Evolutionary conservation across 1,140 invertebrate genomes (phyloP), one percentile per base, ranked within the genome.

Genomic region (Lepidostoma basale): DNA sequence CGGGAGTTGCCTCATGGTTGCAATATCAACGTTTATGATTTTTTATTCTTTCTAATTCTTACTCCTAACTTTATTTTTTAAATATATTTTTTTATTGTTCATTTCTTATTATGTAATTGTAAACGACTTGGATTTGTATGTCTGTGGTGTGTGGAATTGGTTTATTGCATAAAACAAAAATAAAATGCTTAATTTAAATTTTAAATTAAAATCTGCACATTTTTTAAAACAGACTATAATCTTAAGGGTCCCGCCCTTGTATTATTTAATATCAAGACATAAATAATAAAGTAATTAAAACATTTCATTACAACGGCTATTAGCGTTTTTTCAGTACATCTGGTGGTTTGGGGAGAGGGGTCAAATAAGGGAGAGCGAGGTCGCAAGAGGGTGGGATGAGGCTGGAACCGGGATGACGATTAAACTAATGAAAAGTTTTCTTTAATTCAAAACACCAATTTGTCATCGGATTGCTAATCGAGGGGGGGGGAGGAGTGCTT

Each of bases 211-310:
- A n/a, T n/a, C n/a, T n/a, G n/a, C n/a, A n/a, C n/a, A n/a, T n/a
- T n/a, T n/a, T n/a, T n/a, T n/a, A n/a, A n/a, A 30, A 54, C 25
- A 8, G 26, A 54, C 23, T 54, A 16, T 54, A 54, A 54, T 54
- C 49, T 54, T 30, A 44, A 25, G n/a, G 10, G 12, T 12, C 18
- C 58, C 58, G 25, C 58, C 40, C 58, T 28, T 26, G 28, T 23
- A 66, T 70, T 56, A 60, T 67, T 67, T 70, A 70, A 70, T 70
- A 70, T 70, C 59, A 67, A 70, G 69, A 67, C 64, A 70, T 70
- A 70, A 70, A 70, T 70, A 70, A 63, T 62, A 70, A 70, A 67
- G 69, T 67, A 70, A 70, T 70, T 70, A 70, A 67, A 67, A 67
- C 69, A 67, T 70, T 70, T 70, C 69, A 70, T 70, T 70, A 70